Evolutionary conservation across 2,888 invertebrate genomes (phyloP).

Genomic region (Encarsia formosa): DNA sequence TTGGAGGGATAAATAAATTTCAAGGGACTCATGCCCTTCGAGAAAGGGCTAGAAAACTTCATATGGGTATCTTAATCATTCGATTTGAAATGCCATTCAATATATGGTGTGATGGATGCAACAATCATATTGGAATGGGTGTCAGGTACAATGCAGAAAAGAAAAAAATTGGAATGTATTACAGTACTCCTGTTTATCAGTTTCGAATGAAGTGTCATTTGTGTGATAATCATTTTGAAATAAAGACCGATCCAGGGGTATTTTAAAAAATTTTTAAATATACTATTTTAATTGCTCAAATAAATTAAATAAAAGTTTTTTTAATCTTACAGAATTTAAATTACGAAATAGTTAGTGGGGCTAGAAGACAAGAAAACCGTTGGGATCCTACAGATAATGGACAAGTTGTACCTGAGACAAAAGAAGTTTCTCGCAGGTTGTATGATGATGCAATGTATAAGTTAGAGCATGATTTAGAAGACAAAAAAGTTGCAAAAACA

Average conservation of each 20-base stretch:
- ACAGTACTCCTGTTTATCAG: constrained; percentile 94
- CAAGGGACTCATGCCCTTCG: constrained; percentile 91
- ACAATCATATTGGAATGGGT: constrained; percentile 98
- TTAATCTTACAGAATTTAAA: constrained; percentile 77
- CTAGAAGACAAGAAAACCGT: constrained; percentile 91
- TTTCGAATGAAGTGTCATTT: constrained; percentile 99
- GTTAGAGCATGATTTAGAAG: constrained; percentile 86
- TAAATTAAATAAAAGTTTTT: constrained; percentile 1
- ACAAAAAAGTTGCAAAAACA: constrained; percentile 66
- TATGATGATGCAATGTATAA: constrained; percentile 98
- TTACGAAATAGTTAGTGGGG: constrained; percentile 92
- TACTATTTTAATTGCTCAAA: neutral
- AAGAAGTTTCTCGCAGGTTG: constrained; percentile 81
- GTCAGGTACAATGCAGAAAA: constrained; percentile 96
- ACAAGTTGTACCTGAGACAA: constrained; percentile 88
- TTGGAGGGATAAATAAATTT: constrained; percentile 92
- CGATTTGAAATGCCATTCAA: constrained; percentile 99
- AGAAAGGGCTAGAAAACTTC: constrained; percentile 92
- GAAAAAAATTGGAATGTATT: constrained; percentile 94
- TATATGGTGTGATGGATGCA: constrained; percentile 98
- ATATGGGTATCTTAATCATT: constrained; percentile 91
- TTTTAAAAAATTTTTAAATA: constrained; percentile 55
- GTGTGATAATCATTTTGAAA: constrained; percentile 95
- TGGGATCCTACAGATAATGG: constrained; percentile 98
- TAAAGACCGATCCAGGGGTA: constrained; percentile 96